Evolutionary conservation across 1,140 invertebrate species (phyloP).

Genomic region (Phenacoccus solenopsis): DNA sequence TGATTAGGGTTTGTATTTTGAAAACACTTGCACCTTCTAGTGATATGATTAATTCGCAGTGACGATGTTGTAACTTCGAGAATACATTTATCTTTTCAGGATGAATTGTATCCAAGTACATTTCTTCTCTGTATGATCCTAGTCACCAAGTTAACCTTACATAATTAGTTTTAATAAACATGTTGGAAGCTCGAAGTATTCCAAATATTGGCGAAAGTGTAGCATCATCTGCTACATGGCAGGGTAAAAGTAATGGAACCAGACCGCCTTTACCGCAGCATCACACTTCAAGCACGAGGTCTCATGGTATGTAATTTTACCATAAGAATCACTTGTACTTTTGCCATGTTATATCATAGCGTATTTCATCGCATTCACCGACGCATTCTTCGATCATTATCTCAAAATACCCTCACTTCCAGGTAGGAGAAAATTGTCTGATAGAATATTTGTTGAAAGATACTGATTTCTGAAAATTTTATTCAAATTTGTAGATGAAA

Average conservation of each 20-base stretch:
- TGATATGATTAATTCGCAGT: no score
- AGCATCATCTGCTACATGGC: slow-evolving; percentile 33
- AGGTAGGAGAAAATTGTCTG: no score
- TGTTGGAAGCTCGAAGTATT: slow-evolving; percentile 39
- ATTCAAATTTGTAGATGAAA: no score
- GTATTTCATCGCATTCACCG: no score
- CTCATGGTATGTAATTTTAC: not conserved
- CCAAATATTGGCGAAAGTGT: slow-evolving; percentile 29
- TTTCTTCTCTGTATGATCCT: not conserved
- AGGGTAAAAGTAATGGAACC: slow-evolving; percentile 34
- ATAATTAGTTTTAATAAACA: slow-evolving; percentile 23
- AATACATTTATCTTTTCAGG: not conserved
- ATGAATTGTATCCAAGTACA: not conserved
- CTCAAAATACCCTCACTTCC: no score
- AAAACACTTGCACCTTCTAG: no score
- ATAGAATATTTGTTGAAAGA: no score
- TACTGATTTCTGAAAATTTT: no score
- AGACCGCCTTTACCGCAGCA: slow-evolving; percentile 33
- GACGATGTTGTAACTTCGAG: no score
- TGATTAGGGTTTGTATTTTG: not conserved
- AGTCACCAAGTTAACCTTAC: not conserved
- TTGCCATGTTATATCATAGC: no score
- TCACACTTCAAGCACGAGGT: slow-evolving; percentile 23
- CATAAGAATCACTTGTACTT: not conserved
- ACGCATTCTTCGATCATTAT: no score